Conservation (phyloP, 1,140 invertebrate genomes). For the Stegodyphus dumicola region DNA sequence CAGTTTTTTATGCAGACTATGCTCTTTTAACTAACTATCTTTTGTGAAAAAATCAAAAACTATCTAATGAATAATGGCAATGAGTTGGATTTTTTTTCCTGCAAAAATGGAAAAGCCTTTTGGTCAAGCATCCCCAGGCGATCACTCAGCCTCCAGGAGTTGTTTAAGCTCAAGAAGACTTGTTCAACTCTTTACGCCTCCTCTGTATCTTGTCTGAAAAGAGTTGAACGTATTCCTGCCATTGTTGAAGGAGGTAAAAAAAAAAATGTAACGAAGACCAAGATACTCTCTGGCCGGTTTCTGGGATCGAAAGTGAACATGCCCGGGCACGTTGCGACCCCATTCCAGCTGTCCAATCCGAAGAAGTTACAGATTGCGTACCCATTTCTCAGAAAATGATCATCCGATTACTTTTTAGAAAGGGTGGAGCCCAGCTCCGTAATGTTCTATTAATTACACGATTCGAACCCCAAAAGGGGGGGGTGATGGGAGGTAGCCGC, state of each 20-base stretch:
- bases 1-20: no score
- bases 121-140: no score
- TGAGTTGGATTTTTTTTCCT: no score
- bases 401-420: neutral
- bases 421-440: slow-evolving; percentile 2
- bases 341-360: neutral
- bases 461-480: neutral
- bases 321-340: neutral
- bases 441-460: slow-evolving; percentile 50
- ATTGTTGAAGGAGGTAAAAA: neutral
- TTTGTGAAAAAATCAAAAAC: no score
- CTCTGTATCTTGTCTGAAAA: no score
- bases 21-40: no score
- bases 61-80: no score
- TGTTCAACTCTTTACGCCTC: no score
- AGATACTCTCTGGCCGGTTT: neutral
- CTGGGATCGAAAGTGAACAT: neutral
- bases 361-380: neutral
- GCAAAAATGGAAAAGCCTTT: no score
- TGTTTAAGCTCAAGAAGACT: no score
- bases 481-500: neutral
- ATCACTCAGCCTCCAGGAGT: no score
- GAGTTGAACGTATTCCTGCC: no score
- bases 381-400: neutral
- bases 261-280: neutral